Base-by-base conservation (phyloP, 2,888 invertebrate genomes). In the Nebria brevicollis region DNA sequence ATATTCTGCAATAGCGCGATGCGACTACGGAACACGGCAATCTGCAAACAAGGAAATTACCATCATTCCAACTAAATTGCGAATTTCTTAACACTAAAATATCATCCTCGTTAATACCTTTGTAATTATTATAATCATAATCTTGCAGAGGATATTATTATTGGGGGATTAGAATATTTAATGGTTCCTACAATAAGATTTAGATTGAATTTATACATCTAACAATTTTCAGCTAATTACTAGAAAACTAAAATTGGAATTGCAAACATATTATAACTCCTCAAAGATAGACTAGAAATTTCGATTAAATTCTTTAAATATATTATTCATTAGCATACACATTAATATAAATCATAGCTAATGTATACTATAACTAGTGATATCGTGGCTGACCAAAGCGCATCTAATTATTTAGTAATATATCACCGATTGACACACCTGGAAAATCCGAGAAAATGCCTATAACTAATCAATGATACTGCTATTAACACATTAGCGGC, bases 21-120 rank as follows among this genome's bases (percentile, higher is more conserved):
- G 15, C 20, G 70, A 70, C 11, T n/a, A 72, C 72, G 72, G 72
- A 54, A 41, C 73, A 41, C 77, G 64, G 54, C 73, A 73, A 78
- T 74, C 74, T 78, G 74, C 78, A 78, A 78, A 78, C 72, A 78
- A 78, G 78, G 78, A 78, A 78, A 78, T 78, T 78, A 78, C 66
- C 78, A 74, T 73, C 77, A 66, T 74, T 78, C 68, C 66, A 78
- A n/a, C 66, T 73, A 78, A 78, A 78, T 78, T 78, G 66, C 74
- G 10, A 78, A 72, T 78, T 78, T 78, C 78, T 77, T 77, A 73
- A n/a, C 15, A n/a, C n/a, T 68, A 68, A 68, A 15, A 54, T 54
- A 8, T 11, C 54, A 54, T 11, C 54, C 7, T 13, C 7, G 54
- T 54, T 54, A 34, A 34, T 54, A 54, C 54, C 54, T 11, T 54